Evolutionary conservation across 2,113 vertebrate species (phyloP).

Genomic region (Lophura nycthemera): DNA sequence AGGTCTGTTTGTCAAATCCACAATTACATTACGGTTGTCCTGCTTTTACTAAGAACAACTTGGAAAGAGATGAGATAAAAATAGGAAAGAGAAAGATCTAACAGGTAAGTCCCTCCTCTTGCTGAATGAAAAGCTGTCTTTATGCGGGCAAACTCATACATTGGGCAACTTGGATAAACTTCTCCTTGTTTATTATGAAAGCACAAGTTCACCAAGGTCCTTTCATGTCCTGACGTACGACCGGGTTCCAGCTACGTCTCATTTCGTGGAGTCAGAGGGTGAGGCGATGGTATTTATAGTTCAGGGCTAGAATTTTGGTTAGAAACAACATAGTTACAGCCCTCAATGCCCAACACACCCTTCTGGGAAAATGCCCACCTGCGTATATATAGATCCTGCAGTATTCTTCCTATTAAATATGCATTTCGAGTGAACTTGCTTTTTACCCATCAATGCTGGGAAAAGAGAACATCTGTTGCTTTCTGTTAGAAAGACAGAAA

Average conservation of each 20-base stretch:
- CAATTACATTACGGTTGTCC: neutral
- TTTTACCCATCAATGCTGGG: neutral
- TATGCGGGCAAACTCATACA: neutral
- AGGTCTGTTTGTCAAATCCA: neutral
- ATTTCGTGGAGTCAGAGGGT: neutral
- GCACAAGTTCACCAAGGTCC: constrained; percentile 13
- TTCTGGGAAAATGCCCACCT: constrained; percentile 3
- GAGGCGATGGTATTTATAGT: constrained; percentile 23
- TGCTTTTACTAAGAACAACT: constrained; percentile 14
- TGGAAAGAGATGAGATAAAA: neutral
- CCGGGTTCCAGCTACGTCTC: neutral
- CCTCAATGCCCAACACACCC: neutral
- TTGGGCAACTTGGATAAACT: constrained; percentile 2
- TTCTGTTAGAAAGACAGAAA: neutral
- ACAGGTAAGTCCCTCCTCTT: neutral
- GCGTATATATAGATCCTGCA: neutral
- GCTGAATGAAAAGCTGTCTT: neutral
- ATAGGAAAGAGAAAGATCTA: neutral
- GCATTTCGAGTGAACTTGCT: neutral
- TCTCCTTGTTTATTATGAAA: constrained; percentile 42
- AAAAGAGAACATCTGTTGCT: neutral
- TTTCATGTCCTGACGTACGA: constrained; percentile 2
- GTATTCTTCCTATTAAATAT: neutral
- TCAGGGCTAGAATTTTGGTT: constrained; percentile 11
- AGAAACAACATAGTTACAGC: neutral